A percentile compares a stretch with the other conserved stretches of the same genome.
Conservation (phyloP, 2,888 invertebrate genomes). For the Elmis aenea region DNA sequence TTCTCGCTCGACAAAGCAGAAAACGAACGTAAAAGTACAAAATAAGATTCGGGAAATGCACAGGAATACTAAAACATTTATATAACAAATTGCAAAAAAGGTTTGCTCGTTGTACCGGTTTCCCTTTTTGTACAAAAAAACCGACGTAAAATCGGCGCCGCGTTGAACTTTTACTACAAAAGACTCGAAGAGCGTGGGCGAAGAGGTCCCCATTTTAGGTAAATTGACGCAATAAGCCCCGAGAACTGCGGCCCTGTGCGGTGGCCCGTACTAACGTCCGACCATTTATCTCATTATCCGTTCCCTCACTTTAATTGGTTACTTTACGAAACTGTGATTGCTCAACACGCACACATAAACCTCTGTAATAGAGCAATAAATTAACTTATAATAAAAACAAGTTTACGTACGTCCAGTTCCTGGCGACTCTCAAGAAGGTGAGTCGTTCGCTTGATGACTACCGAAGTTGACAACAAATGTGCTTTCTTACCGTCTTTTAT, state of each 20-base stretch:
- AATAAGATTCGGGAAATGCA: too few species aligned
- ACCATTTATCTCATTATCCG: slow-evolving; percentile 25
- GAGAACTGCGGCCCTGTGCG: slow-evolving; percentile 20
- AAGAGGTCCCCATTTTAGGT: slow-evolving; percentile 20
- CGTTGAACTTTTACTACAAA: too few species aligned
- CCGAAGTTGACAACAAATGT: slow-evolving; percentile 2
- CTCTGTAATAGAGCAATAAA: slow-evolving; percentile 28
- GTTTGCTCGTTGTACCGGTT: too few species aligned
- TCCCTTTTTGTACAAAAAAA: too few species aligned
- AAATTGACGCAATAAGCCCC: slow-evolving; percentile 23
- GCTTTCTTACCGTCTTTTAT: slow-evolving; percentile 1
- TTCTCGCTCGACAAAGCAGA: too few species aligned
- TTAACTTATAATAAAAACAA: slow-evolving; percentile 27
- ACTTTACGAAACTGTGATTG: slow-evolving; percentile 20
- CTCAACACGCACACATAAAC: slow-evolving; percentile 24
- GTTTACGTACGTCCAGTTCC: too few species aligned
- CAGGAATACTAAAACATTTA: too few species aligned
- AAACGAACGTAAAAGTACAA: too few species aligned
- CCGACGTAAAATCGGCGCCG: too few species aligned
- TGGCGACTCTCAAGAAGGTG: slow-evolving; percentile 9
- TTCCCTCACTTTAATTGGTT: slow-evolving; percentile 21
- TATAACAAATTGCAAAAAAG: too few species aligned
- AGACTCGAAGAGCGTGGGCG: slow-evolving; percentile 16
- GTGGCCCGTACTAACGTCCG: slow-evolving; percentile 18
- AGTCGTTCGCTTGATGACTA: slow-evolving; percentile 9